These are phyloP conservation scores for Venturia canescens DNA, from an alignment of 1,140 invertebrate species.

Conservation along the genomic window DNA sequence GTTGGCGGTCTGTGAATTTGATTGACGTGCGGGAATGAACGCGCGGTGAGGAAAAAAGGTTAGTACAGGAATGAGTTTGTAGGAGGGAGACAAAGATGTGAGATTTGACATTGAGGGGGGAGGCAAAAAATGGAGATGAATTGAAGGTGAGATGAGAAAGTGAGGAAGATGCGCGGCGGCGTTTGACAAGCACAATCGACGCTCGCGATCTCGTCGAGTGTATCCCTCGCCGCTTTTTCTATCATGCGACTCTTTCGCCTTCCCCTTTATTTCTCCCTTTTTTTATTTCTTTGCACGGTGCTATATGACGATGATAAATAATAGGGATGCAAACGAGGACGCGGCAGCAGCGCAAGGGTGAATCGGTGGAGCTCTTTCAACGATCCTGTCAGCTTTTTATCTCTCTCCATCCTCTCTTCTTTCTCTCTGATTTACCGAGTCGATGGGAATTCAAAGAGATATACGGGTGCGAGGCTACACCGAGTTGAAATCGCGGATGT, in stretches of 20 bases:
- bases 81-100: background rate
- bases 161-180: background rate
- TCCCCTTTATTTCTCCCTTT: background rate
- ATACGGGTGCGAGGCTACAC: background rate
- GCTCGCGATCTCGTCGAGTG: background rate
- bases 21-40: background rate
- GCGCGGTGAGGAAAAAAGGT: background rate
- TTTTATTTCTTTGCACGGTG: background rate
- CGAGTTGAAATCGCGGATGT: background rate
- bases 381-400: background rate
- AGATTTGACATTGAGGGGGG: constrained; percentile 3
- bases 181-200: constrained; percentile 22
- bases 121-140: background rate
- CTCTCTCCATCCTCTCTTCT: background rate
- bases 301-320: background rate
- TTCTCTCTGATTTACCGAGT: background rate
- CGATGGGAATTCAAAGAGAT: background rate
- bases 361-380: background rate
- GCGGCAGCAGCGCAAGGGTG: background rate
- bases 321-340: constrained; percentile 2
- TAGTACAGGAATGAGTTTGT: no score
- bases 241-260: background rate
- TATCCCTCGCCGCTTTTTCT: background rate
- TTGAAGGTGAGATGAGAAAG: constrained; percentile 8
- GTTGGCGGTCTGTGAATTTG: no score